Base-by-base conservation (phyloP, 2,113 vertebrate genomes). In the Prionailurus bengalensis region DNA sequence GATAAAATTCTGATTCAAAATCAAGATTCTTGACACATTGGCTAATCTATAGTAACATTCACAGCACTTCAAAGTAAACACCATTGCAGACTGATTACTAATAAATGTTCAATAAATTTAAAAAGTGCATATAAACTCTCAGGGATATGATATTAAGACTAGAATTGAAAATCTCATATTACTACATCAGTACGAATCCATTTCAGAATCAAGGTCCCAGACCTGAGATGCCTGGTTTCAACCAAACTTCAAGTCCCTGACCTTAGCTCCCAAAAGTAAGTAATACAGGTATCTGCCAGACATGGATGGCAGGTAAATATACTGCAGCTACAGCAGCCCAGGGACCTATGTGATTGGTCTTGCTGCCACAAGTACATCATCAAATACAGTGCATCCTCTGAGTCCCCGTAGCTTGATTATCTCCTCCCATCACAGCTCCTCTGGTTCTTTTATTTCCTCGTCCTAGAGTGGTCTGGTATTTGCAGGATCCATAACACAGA, bases 1-100 rank as follows among this genome's bases (percentile, higher is more conserved):
- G 27, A 89, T 33, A 80, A 97, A 96, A 95, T 68, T 65, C 33
- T 95, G 23, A 42, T 85, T 80, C 80, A 86, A 89, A 81, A 81
- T 68, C 51, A 61, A 65, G 15, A 16, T 95, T 90, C 61, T 55
- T 55, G 27, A 89, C 12, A 29, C 23, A 78, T 21, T 85, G 73
- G 42, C 42, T 70, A 66, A 89, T 92, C 89, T 89, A 51, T 16
- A 81, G 33, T 79, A 36, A 96, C 66, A 94, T 31, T 89, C 7
- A 87, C 74, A 93, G 33, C 55, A 78, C 71, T 89, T 78, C 25
- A 73, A 96, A 91, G 61, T 78, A 91, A 78, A 83, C 1, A 39
- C 14, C 53, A 95, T 23, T 91, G 76, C 19, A 83, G 39, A 73
- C 9, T 71, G 16, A 74, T 66, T 94, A 80, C 45, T 74, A 74